A percentile compares a stretch with the other conserved stretches of the same genome.
Evolutionary conservation across 2,797 vertebrate genomes (phyloP).

Genomic region (Pangasius sanitwongsei): DNA sequence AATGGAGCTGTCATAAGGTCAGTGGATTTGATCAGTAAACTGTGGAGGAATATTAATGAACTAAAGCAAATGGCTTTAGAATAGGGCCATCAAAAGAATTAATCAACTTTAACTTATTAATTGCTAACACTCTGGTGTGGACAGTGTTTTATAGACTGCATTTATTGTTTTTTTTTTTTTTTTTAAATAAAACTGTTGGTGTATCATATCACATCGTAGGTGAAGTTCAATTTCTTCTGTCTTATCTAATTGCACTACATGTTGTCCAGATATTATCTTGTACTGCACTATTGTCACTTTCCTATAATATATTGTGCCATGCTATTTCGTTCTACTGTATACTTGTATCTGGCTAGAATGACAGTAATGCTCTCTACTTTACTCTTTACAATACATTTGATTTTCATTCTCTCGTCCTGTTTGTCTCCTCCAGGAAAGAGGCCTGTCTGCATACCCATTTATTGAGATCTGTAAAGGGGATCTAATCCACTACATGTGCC

Average conservation of each 20-base stretch:
- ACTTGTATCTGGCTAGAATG: neutral
- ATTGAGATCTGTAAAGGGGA: slow-evolving; percentile 88
- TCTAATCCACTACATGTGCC: slow-evolving; percentile 89
- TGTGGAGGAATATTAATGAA: slow-evolving; percentile 48
- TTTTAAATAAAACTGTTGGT: neutral
- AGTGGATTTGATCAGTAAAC: slow-evolving; percentile 45
- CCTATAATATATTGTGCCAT: neutral
- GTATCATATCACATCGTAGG: neutral
- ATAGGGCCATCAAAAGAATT: slow-evolving; percentile 32
- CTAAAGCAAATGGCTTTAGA: slow-evolving; percentile 42
- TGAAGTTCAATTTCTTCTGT: neutral
- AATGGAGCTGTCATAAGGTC: slow-evolving; percentile 48
- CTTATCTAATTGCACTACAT: neutral
- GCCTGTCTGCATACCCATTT: slow-evolving; percentile 87
- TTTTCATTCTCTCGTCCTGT: neutral
- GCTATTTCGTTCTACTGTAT: neutral
- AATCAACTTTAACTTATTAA: slow-evolving; percentile 26
- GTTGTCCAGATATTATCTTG: neutral
- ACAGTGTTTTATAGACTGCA: neutral
- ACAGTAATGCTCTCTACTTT: no score
- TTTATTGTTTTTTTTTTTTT: no score
- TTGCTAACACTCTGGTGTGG: slow-evolving; percentile 12
- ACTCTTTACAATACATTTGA: neutral
- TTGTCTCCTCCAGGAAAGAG: slow-evolving; percentile 80
- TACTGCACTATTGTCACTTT: neutral